Evolutionary conservation across 2,797 vertebrate species (phyloP), one percentile per base, ranked within the genome.

Genomic region (Pseudomugil tenellus): DNA sequence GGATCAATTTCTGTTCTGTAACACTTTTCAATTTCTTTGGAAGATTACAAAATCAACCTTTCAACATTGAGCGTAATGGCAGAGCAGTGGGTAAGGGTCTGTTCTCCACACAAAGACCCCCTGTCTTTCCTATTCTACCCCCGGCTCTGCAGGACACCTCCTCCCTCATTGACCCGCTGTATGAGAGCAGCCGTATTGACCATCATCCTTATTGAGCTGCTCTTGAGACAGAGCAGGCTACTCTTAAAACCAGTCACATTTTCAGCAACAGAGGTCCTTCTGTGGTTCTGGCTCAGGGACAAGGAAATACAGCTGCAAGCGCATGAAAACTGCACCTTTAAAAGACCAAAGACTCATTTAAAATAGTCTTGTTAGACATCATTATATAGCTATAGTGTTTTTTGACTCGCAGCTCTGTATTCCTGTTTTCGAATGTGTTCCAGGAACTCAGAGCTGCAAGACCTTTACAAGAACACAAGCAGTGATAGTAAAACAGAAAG

Each of bases 61-160:
- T 54, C 53, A 65, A 32, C 28, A 16, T 6, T 49, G 62, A 57
- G 62, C 57, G 25, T 64, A 59, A 65, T 63, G 72, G 37, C 64
- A 63, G 68, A 80, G 26, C 37, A 70, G 46, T n/a, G 56, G 76
- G 35, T 25, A 64, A 67, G 82, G 77, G 78, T 74, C 59, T 63
- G 65, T 59, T 57, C 77, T 59, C 29, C 35, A 67, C 75, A 93
- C 88, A 94, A 92, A 92, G 86, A 88, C 81, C 84, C 77, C 86
- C 84, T 90, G 79, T 92, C 77, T 72, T 69, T 77, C 62, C 78
- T 73, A 67, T 88, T 90, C 82, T 61, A 53, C 21, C 34, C 81
- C 74, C 52, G 70, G 75, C 79, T 77, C 85, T 77, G 86, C 86
- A 82, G 84, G 86, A 92, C 87, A 71, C 85, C 79, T 79, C 71